phyloP scores from a whole-genome alignment of 2,113 vertebrate species.

The Gasterosteus nipponicus region DNA sequence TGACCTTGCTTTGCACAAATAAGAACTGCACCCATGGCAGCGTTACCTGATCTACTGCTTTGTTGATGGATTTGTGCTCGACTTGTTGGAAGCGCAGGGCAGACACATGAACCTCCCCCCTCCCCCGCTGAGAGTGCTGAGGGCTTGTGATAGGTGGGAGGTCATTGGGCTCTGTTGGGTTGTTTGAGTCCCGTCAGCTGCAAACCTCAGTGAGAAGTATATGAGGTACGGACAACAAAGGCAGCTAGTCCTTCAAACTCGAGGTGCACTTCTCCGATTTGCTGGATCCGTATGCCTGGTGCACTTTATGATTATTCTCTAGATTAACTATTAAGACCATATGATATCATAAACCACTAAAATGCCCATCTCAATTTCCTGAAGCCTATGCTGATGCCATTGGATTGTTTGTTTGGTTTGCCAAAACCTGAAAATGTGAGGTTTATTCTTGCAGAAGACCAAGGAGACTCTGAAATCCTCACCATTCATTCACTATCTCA shows the following conservation, averaged over 20 bases:
- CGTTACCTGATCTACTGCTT: conserved; percentile 60
- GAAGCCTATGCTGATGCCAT: not conserved
- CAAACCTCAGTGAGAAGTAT: not conserved
- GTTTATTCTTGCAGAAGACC: not conserved
- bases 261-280: not conserved
- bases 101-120: conserved; percentile 32
- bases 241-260: not conserved
- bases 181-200: conserved; percentile 13
- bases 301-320: not conserved
- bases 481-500: not conserved
- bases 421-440: not conserved
- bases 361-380: not conserved
- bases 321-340: not conserved
- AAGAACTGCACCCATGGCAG: conserved; percentile 49
- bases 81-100: conserved; percentile 55
- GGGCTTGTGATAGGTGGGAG: conserved; percentile 11
- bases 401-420: not conserved
- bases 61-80: conserved; percentile 47
- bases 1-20: conserved; percentile 74
- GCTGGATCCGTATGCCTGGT: not conserved
- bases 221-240: not conserved
- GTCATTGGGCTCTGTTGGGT: not conserved
- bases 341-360: not conserved
- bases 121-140: conserved; percentile 3
- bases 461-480: not conserved